Evolutionary conservation across 1,140 invertebrate species (phyloP).

Genomic region (Lucilia cuprina): DNA sequence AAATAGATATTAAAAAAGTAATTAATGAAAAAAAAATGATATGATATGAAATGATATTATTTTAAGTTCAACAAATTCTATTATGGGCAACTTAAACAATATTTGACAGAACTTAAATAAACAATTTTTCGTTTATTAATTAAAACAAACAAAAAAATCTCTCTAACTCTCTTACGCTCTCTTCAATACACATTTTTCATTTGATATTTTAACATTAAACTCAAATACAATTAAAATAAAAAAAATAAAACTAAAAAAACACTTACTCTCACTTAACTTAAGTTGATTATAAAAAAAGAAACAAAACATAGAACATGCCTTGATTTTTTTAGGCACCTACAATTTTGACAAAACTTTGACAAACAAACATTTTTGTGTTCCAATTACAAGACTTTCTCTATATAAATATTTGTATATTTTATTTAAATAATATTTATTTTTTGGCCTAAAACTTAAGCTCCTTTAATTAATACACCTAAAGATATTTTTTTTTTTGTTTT

Average conservation of each 20-base stretch:
- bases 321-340: background rate
- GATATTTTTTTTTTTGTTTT: no score
- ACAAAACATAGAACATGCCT: background rate
- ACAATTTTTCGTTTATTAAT: background rate
- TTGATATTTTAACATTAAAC: background rate
- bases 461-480: background rate
- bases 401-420: background rate
- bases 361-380: background rate
- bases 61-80: constrained; percentile 15
- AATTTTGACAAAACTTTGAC: constrained; percentile 4
- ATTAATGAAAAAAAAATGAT: background rate
- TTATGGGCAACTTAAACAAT: background rate
- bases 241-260: background rate
- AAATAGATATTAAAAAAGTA: constrained; percentile 7
- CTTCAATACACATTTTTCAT: background rate
- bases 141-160: background rate
- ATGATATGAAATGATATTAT: background rate
- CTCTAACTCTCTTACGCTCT: background rate
- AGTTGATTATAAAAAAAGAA: background rate
- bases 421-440: background rate
- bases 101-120: constrained; percentile 12
- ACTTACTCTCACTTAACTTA: constrained; percentile 1
- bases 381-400: background rate
- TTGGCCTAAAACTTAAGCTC: constrained; percentile 1
- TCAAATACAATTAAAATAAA: background rate